Evolutionary conservation across 2,888 invertebrate genomes (phyloP), one percentile per base, ranked within the genome.

Genomic region (Nebria salina): DNA sequence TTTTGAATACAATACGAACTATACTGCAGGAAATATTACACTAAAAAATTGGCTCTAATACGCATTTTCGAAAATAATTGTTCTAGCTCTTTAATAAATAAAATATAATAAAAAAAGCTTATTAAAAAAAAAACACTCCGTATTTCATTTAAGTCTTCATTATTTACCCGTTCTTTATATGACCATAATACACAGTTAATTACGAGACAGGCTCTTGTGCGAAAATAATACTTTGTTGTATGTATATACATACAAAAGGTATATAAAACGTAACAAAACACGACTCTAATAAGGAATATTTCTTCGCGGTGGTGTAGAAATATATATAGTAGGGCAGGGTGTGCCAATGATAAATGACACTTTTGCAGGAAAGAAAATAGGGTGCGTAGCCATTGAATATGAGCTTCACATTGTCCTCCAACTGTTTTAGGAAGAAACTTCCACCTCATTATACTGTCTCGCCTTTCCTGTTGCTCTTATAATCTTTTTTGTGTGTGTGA

Each of bases 301-400:
- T 54, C 54, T 64, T 54, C 13, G 54, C 54, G 54, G 54, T 54
- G 54, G 4, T 13, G 54, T 54, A 54, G 54, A 54, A 54, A 54
- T 54, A 54, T 54, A 43, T 54, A 72, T 70, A 77, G 77, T 54
- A 70, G 77, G 25, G 54, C 70, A 72, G 2, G 70, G 66, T 54
- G 54, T 13, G 54, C 70, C 25, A 54, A 41, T 77, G 77, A 77
- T 77, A 77, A 77, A 77, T 77, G 54, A 77, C 54, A 64, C 70
- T 77, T 20, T 68, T 54, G 54, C 34, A 70, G 72, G 77, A 25
- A 20, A 77, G 77, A 77, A 70, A 77, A 77, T 77, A 72, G 64
- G 54, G 54, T 54, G 64, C 77, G 77, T 77, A 54, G 70, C 13
- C 72, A 77, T 77, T 77, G 76, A 77, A 77, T 72, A 77, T 77